phyloP scores from a whole-genome alignment of 2,888 invertebrate genomes.

The Luperina nickerlii region DNA sequence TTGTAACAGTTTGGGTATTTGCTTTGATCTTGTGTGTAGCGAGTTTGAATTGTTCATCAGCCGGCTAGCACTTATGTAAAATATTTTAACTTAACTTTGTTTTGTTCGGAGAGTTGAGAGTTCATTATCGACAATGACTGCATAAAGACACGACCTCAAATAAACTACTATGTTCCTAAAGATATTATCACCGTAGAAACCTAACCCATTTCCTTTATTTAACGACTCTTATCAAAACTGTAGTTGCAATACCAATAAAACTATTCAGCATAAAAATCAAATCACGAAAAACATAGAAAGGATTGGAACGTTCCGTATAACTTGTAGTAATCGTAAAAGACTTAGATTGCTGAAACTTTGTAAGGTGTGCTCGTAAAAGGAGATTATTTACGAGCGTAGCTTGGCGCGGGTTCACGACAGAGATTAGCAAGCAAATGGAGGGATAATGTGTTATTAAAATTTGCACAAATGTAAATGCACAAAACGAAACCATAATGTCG shows the following conservation, averaged over 20 bases:
- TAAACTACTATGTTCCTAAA: slow-evolving; percentile 31
- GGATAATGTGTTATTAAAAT: slow-evolving; percentile 5
- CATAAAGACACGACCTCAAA: slow-evolving; percentile 15
- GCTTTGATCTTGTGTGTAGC: slow-evolving; percentile 22
- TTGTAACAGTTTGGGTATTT: slow-evolving; percentile 45
- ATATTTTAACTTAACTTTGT: neutral
- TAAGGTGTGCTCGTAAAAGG: slow-evolving; percentile 76
- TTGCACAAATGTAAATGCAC: neutral
- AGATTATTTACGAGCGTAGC: slow-evolving; percentile 74
- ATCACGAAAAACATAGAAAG: slow-evolving; percentile 50
- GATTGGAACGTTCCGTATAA: slow-evolving; percentile 67
- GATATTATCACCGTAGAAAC: slow-evolving; percentile 5
- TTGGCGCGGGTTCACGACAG: slow-evolving; percentile 27
- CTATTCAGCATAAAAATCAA: slow-evolving; percentile 60
- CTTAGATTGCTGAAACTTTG: slow-evolving; percentile 80
- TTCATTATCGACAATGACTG: slow-evolving; percentile 4
- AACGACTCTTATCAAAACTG: slow-evolving; percentile 47
- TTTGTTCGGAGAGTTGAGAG: neutral
- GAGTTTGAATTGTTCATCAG: slow-evolving; percentile 17
- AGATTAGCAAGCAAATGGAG: slow-evolving; percentile 44
- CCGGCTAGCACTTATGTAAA: slow-evolving; percentile 12
- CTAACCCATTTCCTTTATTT: slow-evolving; percentile 38
- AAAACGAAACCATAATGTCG: neutral
- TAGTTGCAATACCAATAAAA: slow-evolving; percentile 54
- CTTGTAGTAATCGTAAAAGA: slow-evolving; percentile 78